phyloP scores from a whole-genome alignment of 2,888 invertebrate species.

The Micropterix aruncella region DNA sequence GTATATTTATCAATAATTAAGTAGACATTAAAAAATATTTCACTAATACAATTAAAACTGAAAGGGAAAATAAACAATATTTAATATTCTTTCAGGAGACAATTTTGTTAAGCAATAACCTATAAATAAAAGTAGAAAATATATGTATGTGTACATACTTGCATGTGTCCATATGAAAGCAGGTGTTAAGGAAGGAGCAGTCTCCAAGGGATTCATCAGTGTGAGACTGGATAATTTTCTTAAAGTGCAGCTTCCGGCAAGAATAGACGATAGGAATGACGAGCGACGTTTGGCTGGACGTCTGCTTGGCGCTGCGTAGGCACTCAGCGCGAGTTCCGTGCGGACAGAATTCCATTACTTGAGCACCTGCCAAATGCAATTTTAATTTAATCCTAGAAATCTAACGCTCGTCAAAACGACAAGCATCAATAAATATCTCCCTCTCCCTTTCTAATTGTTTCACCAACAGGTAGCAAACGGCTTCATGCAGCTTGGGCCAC shows the following conservation, averaged over 20 bases:
- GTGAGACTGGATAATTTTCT: conserved; percentile 90
- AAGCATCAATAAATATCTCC: too few relatives aligned
- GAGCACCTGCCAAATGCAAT: too few relatives aligned
- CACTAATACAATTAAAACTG: too few relatives aligned
- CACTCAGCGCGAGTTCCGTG: conserved; percentile 92
- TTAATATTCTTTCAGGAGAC: not conserved
- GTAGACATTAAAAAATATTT: not conserved
- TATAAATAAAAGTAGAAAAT: conserved; percentile 2
- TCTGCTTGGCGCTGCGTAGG: conserved; percentile 25
- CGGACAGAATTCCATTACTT: conserved; percentile 92
- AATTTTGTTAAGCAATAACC: too few relatives aligned
- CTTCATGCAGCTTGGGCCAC: too few relatives aligned
- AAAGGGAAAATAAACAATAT: not conserved
- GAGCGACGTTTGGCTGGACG: conserved; percentile 16
- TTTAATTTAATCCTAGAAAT: too few relatives aligned
- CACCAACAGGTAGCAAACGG: too few relatives aligned
- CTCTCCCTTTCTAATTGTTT: too few relatives aligned
- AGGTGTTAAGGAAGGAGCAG: conserved; percentile 95
- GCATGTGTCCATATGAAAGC: conserved; percentile 98
- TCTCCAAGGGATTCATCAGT: conserved; percentile 93
- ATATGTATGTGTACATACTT: conserved; percentile 39
- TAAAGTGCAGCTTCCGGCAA: conserved; percentile 89
- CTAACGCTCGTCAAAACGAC: too few relatives aligned
- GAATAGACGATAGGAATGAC: conserved; percentile 10
- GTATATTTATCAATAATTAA: too few relatives aligned